Percentiles rank a stretch among this genome's conserved stretches.
These are phyloP conservation scores for Carduelis carduelis DNA, from an alignment of 2,797 vertebrate species.

Conservation along the genomic window DNA sequence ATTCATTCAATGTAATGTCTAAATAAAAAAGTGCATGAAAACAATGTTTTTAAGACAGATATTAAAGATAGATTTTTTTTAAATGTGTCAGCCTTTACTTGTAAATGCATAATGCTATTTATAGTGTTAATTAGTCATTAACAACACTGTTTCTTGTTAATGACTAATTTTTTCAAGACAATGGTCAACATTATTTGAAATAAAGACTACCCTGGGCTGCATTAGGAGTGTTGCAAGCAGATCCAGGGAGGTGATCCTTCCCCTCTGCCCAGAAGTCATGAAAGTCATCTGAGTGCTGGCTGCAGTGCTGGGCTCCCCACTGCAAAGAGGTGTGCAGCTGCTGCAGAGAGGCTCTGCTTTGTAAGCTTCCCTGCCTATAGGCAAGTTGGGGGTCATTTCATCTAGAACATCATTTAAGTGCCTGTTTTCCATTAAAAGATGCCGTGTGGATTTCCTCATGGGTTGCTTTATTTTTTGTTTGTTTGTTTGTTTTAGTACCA, in stretches of 20 bases:
- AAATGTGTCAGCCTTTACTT: not conserved
- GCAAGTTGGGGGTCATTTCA: not conserved
- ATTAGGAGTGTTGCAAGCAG: not conserved
- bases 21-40: not conserved
- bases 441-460: not conserved
- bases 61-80: not conserved
- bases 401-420: not conserved
- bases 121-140: not conserved
- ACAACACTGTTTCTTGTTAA: not conserved
- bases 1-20: not conserved
- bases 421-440: not conserved
- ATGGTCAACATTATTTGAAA: not conserved
- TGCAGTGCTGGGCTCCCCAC: not conserved
- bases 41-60: not conserved
- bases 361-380: not conserved
- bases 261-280: not conserved
- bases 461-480: not conserved
- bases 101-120: not conserved
- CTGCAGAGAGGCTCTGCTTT: not conserved
- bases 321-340: not conserved
- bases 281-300: not conserved
- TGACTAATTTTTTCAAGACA: not conserved
- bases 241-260: not conserved
- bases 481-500: not conserved
- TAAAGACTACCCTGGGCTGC: not conserved